These are phyloP conservation scores for Protobothrops flavoviridis DNA, from an alignment of 2,113 vertebrate genomes.

Conservation along the genomic window DNA sequence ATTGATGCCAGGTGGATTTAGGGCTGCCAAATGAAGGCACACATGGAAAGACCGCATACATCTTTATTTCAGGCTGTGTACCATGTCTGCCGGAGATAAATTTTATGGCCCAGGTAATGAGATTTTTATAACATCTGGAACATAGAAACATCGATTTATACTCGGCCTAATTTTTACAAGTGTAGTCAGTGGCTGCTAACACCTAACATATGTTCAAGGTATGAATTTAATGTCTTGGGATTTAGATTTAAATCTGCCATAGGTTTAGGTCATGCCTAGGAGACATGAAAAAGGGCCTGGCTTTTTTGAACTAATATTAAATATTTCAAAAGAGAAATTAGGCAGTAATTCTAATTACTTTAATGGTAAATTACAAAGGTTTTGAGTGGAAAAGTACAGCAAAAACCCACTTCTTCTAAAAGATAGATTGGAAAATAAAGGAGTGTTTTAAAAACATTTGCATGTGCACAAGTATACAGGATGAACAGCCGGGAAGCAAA, in stretches of 20 bases:
- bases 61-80: slow-evolving; percentile 34
- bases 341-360: background rate
- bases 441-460: background rate
- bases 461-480: background rate
- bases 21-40: slow-evolving; percentile 17
- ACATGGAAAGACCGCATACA: background rate
- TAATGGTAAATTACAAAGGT: background rate
- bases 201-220: slow-evolving; percentile 4
- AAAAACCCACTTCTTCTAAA: background rate
- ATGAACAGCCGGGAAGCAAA: background rate
- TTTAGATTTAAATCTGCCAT: background rate
- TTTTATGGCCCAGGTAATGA: slow-evolving; percentile 36
- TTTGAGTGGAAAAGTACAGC: background rate
- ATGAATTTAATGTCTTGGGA: background rate
- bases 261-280: background rate
- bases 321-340: background rate
- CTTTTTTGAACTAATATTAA: background rate
- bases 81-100: slow-evolving; percentile 6
- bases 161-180: slow-evolving; percentile 9
- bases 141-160: slow-evolving; percentile 34
- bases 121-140: slow-evolving; percentile 40
- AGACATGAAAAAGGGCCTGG: background rate
- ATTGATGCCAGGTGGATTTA: slow-evolving; percentile 24
- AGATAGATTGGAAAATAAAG: background rate
- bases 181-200: slow-evolving; percentile 27